phyloP scores from a whole-genome alignment of 2,888 invertebrate genomes.

The Perdita meconis region DNA sequence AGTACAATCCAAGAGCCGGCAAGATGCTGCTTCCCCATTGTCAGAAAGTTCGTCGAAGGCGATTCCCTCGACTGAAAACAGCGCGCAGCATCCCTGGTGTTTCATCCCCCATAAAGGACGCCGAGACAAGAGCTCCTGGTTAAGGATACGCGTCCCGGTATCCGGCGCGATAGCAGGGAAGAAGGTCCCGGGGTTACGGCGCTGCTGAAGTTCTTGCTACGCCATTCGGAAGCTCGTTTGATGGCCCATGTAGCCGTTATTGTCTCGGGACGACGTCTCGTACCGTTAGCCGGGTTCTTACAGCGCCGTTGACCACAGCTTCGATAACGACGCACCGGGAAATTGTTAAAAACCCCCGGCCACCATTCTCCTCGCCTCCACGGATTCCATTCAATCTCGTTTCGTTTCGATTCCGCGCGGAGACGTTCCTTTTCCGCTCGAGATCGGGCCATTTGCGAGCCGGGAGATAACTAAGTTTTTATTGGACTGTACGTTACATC shows the following conservation, averaged over 20 bases:
- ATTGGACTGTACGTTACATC: constrained; percentile 82
- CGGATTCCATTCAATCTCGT: constrained; percentile 57
- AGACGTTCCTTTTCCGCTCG: constrained; percentile 15
- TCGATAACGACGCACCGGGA: constrained; percentile 79
- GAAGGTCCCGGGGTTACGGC: constrained; percentile 73
- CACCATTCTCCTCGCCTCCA: constrained; percentile 21
- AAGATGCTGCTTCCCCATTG: background rate
- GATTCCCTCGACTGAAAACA: background rate
- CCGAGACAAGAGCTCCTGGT: constrained; percentile 66
- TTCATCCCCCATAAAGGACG: constrained; percentile 77
- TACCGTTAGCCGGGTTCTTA: constrained; percentile 62
- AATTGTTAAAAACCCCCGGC: constrained; percentile 78
- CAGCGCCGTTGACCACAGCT: constrained; percentile 80
- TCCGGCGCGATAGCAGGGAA: constrained; percentile 68
- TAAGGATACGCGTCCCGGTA: constrained; percentile 57
- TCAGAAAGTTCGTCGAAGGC: constrained; percentile 19
- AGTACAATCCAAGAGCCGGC: too few relatives aligned
- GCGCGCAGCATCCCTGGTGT: constrained; percentile 60
- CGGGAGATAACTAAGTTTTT: constrained; percentile 81
- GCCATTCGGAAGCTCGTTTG: constrained; percentile 83
- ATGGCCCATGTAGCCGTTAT: constrained; percentile 82
- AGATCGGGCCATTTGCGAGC: background rate
- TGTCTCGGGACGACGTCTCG: constrained; percentile 78
- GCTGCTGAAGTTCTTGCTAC: constrained; percentile 76
- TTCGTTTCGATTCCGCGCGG: constrained; percentile 10